Evolutionary conservation across 2,113 vertebrate species (phyloP).

Genomic region (Riparia riparia): DNA sequence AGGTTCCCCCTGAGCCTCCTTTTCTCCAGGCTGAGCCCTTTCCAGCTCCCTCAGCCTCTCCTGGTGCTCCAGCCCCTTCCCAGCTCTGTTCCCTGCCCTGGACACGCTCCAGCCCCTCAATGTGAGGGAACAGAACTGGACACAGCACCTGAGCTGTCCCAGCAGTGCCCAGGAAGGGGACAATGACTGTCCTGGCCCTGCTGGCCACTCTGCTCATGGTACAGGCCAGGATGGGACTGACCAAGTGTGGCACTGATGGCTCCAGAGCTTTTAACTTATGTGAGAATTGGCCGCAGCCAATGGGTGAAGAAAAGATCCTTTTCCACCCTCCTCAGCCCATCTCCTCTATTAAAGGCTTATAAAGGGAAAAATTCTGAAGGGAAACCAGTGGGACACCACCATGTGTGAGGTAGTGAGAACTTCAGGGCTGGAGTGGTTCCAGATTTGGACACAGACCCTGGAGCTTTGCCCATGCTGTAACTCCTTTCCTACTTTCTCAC

Average conservation of each 20-base stretch:
- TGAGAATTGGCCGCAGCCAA: background rate
- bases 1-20: background rate
- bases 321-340: background rate
- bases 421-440: background rate
- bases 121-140: background rate
- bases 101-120: accelerated
- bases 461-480: background rate
- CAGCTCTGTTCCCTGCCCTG: background rate
- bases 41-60: background rate
- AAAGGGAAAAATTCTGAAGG: background rate
- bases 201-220: background rate
- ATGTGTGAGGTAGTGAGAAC: background rate
- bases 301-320: background rate
- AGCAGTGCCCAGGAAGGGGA: background rate
- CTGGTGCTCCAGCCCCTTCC: background rate
- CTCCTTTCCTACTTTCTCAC: background rate
- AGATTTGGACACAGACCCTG: background rate
- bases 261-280: accelerated
- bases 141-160: background rate
- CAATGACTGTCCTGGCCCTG: background rate
- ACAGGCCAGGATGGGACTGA: background rate
- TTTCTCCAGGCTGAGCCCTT: background rate
- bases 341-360: background rate
- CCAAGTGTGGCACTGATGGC: background rate
- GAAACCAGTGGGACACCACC: background rate